Conservation (phyloP, 2,797 vertebrate genomes). For the Falco berigora region DNA sequence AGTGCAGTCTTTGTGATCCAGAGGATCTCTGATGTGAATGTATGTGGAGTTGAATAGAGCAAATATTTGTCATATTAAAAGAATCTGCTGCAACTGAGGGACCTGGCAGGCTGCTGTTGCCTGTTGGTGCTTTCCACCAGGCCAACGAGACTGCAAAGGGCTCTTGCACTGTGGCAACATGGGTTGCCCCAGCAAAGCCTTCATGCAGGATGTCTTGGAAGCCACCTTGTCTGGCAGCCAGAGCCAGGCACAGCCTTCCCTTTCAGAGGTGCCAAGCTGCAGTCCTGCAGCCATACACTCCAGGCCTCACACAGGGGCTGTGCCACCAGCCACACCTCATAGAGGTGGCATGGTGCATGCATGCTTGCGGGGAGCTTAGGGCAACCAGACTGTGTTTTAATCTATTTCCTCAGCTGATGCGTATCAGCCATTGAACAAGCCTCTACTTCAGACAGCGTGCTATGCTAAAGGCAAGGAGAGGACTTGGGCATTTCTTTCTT, state of each 20-base stretch:
- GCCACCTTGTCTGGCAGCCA: not conserved
- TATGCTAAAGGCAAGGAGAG: not conserved
- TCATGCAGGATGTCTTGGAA: fast-evolving
- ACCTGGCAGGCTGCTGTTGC: not conserved
- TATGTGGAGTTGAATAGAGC: not conserved
- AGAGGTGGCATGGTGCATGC: not conserved
- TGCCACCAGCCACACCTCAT: not conserved
- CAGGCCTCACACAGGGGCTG: not conserved
- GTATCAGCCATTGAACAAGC: not conserved
- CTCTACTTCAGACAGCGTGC: not conserved
- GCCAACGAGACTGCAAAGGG: not conserved
- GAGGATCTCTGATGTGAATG: not conserved
- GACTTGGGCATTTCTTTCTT: not conserved
- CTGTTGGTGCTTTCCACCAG: not conserved
- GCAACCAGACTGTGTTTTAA: not conserved
- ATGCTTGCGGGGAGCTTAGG: not conserved
- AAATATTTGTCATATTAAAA: not conserved
- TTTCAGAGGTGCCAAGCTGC: not conserved
- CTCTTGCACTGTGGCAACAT: fast-evolving
- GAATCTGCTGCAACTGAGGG: not conserved
- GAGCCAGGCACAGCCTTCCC: not conserved
- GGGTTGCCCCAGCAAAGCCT: not conserved
- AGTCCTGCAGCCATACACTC: not conserved
- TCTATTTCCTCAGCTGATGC: not conserved
- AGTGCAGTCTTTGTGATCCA: not conserved